phyloP scores from a whole-genome alignment of 2,888 invertebrate genomes.

The Drosophila maculinotata region DNA sequence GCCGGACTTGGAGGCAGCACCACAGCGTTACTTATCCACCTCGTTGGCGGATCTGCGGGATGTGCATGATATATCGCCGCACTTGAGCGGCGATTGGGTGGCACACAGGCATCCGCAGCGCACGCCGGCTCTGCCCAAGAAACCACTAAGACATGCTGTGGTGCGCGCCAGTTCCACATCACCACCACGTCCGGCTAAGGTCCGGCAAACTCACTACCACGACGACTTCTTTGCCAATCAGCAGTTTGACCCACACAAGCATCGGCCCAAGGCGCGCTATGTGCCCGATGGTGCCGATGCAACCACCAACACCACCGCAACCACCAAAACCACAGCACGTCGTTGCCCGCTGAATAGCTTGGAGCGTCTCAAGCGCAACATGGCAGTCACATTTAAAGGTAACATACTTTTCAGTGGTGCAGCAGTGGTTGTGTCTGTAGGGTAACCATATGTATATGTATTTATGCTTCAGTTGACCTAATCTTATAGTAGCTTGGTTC shows the following conservation, averaged over 20 bases:
- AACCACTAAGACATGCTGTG: conserved; percentile 62
- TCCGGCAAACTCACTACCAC: conserved; percentile 79
- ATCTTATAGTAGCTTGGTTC: conserved; percentile 36
- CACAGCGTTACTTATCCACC: conserved; percentile 87
- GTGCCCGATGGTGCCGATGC: conserved; percentile 87
- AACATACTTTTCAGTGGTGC: conserved; percentile 19
- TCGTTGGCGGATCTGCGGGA: conserved; percentile 93
- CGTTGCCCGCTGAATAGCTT: conserved; percentile 86
- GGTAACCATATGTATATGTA: not conserved
- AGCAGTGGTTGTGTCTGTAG: conserved; percentile 46
- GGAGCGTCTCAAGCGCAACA: conserved; percentile 67
- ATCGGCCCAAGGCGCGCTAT: conserved; percentile 91
- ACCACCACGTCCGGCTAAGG: conserved; percentile 86
- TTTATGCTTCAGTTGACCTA: conserved; percentile 35
- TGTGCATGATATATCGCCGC: conserved; percentile 91
- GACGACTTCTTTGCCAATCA: conserved; percentile 88
- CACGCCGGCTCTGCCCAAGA: conserved; percentile 73
- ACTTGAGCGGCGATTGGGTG: conserved; percentile 92
- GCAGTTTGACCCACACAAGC: conserved; percentile 90
- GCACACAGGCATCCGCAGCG: conserved; percentile 90
- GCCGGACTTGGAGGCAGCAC: conserved; percentile 41
- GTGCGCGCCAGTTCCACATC: conserved; percentile 86
- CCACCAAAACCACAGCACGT: conserved; percentile 72
- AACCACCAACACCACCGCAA: conserved; percentile 86
- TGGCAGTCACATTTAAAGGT: conserved; percentile 84